Conservation (phyloP, 2,113 vertebrate species). For the Patagioenas fasciata region DNA sequence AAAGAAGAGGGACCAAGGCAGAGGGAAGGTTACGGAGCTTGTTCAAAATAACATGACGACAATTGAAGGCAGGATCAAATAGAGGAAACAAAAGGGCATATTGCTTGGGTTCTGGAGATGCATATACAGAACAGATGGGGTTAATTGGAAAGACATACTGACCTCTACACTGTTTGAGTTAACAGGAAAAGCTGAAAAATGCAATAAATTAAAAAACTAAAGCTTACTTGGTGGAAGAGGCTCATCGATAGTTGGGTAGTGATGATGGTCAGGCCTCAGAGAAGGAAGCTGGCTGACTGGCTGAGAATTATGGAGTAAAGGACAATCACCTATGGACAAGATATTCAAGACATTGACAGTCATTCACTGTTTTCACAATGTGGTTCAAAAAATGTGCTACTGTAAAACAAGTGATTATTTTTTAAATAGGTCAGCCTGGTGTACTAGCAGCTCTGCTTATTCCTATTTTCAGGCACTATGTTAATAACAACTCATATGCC, state of each 20-base stretch:
- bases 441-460: neutral
- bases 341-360: constrained; percentile 80
- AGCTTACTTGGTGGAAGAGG: constrained; percentile 98
- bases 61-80: constrained; percentile 6
- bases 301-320: constrained; percentile 86
- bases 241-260: constrained; percentile 95
- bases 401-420: constrained; percentile 60
- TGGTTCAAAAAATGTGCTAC: constrained; percentile 69
- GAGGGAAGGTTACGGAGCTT: neutral
- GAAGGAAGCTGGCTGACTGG: constrained; percentile 91
- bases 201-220: constrained; percentile 73
- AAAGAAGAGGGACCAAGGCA: neutral
- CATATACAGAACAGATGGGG: neutral
- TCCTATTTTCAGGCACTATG: constrained; percentile 12
- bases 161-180: constrained; percentile 65
- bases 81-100: constrained; percentile 2
- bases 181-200: constrained; percentile 69
- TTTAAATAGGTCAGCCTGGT: neutral
- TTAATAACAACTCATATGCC: constrained; percentile 16
- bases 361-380: constrained; percentile 65
- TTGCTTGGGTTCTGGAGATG: neutral
- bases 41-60: neutral
- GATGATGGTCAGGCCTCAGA: constrained; percentile 91
- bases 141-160: constrained; percentile 67
- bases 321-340: constrained; percentile 84